Conservation (phyloP, 1,140 invertebrate genomes). For the Hycleus cichorii region DNA sequence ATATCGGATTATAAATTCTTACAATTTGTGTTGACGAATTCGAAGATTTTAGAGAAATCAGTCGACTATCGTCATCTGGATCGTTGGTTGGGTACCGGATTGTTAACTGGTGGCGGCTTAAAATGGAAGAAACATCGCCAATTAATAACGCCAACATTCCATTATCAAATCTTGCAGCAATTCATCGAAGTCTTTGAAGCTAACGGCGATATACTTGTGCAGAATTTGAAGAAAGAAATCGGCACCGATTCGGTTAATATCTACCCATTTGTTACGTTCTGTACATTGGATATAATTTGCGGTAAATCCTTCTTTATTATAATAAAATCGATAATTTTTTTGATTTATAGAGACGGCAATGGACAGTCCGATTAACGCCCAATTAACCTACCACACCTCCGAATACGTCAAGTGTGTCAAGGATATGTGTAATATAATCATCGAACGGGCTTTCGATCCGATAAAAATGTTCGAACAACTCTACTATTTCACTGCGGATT, state of each 20-base stretch:
- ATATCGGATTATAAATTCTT: conserved; percentile 1
- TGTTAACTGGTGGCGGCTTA: conserved; percentile 1
- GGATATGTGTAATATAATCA: neutral
- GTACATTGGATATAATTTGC: conserved; percentile 9
- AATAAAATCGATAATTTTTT: neutral
- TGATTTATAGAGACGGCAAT: conserved; percentile 2
- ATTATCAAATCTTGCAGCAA: conserved; percentile 3
- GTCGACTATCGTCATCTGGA: neutral
- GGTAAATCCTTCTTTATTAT: neutral
- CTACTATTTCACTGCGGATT: conserved; percentile 7
- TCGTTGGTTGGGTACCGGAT: conserved; percentile 3
- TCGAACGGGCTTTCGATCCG: neutral
- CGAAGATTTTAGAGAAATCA: conserved; percentile 4
- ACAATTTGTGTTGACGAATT: neutral
- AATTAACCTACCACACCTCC: neutral
- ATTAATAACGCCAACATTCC: conserved; percentile 5
- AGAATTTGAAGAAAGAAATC: neutral
- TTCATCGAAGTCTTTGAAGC: conserved; percentile 4
- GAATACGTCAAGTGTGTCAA: conserved; percentile 13
- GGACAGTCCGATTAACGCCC: neutral
- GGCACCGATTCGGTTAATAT: neutral
- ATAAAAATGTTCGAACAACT: neutral
- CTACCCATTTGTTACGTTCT: conserved; percentile 1
- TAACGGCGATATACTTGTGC: neutral
- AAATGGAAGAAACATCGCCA: conserved; percentile 7